A percentile compares a stretch with the other conserved stretches of the same genome.
Conservation (phyloP, 2,797 vertebrate genomes). For the Phataginus tetradactyla region DNA sequence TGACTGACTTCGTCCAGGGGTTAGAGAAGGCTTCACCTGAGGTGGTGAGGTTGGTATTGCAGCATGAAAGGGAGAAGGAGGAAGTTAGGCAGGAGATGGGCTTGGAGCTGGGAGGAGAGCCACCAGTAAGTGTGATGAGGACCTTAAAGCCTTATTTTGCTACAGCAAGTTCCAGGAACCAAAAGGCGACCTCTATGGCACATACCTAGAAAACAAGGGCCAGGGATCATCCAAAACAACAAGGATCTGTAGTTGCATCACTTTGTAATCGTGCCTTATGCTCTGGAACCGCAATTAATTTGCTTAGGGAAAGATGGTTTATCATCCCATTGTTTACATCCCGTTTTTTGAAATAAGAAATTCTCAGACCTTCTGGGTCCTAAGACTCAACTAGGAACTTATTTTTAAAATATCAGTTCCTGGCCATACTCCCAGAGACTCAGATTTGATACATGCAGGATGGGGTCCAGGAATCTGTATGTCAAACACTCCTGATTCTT, state of each 20-base stretch:
- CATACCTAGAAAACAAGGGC: background rate
- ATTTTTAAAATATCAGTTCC: background rate
- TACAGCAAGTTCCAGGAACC: background rate
- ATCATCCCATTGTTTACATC: background rate
- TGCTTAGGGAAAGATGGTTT: background rate
- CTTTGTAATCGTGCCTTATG: background rate
- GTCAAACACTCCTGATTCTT: background rate
- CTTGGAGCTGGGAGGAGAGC: background rate
- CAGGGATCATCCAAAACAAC: background rate
- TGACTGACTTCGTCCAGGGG: background rate
- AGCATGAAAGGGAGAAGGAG: background rate
- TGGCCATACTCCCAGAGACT: background rate
- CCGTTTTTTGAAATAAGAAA: background rate
- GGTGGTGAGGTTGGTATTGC: background rate
- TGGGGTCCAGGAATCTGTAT: background rate
- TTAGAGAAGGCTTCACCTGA: background rate
- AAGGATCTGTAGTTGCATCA: fast-evolving
- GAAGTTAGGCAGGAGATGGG: too few species aligned
- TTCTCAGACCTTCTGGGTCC: background rate
- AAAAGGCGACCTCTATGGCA: background rate
- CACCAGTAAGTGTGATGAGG: background rate
- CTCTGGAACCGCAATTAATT: too few species aligned
- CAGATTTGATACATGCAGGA: background rate
- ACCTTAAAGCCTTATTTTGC: background rate
- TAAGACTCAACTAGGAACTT: background rate